These are phyloP conservation scores for Conchocele bisecta DNA, from an alignment of 2,888 invertebrate species.

Conservation along the genomic window DNA sequence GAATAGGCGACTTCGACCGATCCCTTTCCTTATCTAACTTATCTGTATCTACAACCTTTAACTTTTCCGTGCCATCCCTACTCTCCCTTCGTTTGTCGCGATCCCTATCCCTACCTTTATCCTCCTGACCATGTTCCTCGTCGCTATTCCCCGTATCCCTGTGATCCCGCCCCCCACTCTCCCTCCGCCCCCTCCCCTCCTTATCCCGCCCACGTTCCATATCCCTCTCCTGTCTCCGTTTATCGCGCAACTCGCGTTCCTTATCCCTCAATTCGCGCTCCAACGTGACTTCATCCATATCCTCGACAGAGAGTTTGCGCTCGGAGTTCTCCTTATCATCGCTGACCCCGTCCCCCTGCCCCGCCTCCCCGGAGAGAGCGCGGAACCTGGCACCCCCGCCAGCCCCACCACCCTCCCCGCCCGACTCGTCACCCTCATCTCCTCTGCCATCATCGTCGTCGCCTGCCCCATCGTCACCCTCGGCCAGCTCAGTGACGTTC, in stretches of 20 bases:
- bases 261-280: constrained; percentile 41
- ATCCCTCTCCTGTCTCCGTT: neutral
- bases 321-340: constrained; percentile 15
- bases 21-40: constrained; percentile 8
- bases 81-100: neutral
- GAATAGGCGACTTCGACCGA: too few relatives aligned
- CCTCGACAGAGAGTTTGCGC: constrained; percentile 15
- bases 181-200: constrained; percentile 29
- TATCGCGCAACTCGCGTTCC: constrained; percentile 36
- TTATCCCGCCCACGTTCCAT: constrained; percentile 1
- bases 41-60: constrained; percentile 29
- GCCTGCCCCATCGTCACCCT: constrained; percentile 35
- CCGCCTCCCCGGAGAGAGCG: constrained; percentile 31
- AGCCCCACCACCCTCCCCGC: constrained; percentile 19
- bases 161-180: constrained; percentile 24
- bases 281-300: constrained; percentile 14
- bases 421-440: constrained; percentile 40
- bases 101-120: constrained; percentile 8
- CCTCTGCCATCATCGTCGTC: constrained; percentile 51
- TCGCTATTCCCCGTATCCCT: constrained; percentile 14
- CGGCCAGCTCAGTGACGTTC: constrained; percentile 39
- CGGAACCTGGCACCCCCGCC: constrained; percentile 19
- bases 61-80: constrained; percentile 1
- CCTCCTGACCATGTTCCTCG: constrained; percentile 9
- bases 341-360: neutral